phyloP scores from a whole-genome alignment of 2,113 vertebrate genomes.

The Platysternon megacephalum region DNA sequence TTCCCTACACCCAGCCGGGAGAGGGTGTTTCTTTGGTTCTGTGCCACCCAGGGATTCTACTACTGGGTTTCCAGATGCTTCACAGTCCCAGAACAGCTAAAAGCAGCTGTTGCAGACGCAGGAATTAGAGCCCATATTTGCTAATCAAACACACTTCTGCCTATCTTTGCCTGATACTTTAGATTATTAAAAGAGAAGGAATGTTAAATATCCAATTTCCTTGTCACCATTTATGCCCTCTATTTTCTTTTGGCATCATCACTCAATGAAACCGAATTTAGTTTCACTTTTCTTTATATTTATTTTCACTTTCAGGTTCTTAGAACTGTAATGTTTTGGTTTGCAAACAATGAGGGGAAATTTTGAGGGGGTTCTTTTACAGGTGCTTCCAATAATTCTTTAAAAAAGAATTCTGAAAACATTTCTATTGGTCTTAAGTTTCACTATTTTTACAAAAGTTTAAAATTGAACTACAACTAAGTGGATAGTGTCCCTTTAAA shows the following conservation, averaged over 20 bases:
- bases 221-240: background rate
- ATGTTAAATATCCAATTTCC: accelerated
- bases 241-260: background rate
- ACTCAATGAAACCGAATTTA: background rate
- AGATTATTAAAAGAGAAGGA: background rate
- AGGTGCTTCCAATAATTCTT: background rate
- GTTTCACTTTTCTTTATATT: background rate
- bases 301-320: background rate
- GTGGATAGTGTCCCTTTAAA: background rate
- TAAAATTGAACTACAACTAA: background rate
- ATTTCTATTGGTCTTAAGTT: background rate
- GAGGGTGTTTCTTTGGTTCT: background rate
- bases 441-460: background rate
- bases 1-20: background rate
- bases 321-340: background rate
- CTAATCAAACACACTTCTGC: background rate
- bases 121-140: background rate
- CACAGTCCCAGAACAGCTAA: background rate
- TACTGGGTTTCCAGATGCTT: background rate
- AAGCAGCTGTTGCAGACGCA: background rate
- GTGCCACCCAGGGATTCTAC: background rate
- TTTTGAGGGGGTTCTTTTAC: background rate
- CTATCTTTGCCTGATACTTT: background rate
- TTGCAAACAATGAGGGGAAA: background rate
- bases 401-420: background rate